Evolutionary conservation across 2,888 invertebrate genomes (phyloP), one percentile per base, ranked within the genome.

Genomic region (Lycia hirtaria): DNA sequence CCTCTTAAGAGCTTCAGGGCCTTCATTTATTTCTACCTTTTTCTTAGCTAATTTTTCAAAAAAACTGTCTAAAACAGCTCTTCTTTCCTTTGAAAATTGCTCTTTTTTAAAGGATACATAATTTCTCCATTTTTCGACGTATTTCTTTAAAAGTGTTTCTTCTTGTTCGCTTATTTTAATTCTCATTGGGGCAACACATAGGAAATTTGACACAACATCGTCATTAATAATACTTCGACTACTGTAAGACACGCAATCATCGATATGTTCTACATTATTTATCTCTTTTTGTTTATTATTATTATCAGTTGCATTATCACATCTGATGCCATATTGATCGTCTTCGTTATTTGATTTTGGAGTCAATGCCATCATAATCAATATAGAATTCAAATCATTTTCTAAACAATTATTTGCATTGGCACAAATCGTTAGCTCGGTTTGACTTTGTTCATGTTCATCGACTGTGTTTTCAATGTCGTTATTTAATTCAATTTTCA

Each of bases 1-100:
- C 68, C 83, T 87, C 47, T 78, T 76, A 41, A 71, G 63, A 15
- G 72, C 45, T 57, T 79, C 82, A 1, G 67, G 35, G 35, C 65
- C 51, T 37, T 75, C 69, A 48, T 73, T 71, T 2, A 70, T 56
- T 41, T 75, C 72, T 41, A 69, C 67, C 61, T 87, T 87, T 68
- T 88, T 87, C 57, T 81, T 85, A n/a, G 80, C 73, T 32, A 92
- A 71, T 69, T 85, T 89, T 20, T 89, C 80, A 56, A 92, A 85
- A 73, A 92, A 92, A 19, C 65, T 79, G 57, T 84, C 79, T 7
- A 92, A 65, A 9, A 81, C 78, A 44, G 75, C 73, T 68, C 85
- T 78, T 55, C 90, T 80, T 62, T 84, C 73, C 61, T 80, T 71
- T n/a, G 68, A 57, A 3, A 81, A 51, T 38, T 73, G 72, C 51